A percentile compares a stretch with the other conserved stretches of the same genome.
Evolutionary conservation across 1,140 invertebrate genomes (phyloP).

Genomic region (Semibalanus balanoides): DNA sequence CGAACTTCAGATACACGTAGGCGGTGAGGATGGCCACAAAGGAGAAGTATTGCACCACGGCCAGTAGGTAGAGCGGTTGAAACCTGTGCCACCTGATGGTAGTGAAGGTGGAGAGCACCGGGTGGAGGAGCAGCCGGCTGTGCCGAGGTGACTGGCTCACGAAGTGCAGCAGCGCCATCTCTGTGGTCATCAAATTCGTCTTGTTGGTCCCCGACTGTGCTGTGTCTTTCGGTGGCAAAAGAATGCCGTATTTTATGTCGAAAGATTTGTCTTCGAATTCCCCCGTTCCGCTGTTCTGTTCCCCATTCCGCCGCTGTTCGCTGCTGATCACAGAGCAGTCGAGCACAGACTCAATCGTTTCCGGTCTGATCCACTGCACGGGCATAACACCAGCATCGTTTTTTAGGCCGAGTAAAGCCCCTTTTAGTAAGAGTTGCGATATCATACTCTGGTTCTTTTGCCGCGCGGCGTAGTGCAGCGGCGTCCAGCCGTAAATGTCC

Average conservation of each 20-base stretch:
- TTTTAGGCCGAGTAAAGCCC: slow-evolving; percentile 50
- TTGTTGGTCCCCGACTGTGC: slow-evolving; percentile 26
- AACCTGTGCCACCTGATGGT: slow-evolving; percentile 67
- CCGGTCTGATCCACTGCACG: slow-evolving; percentile 47
- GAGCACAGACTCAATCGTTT: slow-evolving; percentile 48
- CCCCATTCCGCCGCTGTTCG: slow-evolving; percentile 47
- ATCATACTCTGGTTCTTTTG: slow-evolving; percentile 35
- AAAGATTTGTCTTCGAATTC: too few relatives aligned
- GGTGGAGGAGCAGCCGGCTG: slow-evolving; percentile 48
- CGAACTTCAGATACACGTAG: slow-evolving; percentile 14
- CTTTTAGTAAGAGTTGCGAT: slow-evolving; percentile 43
- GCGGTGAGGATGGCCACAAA: slow-evolving; percentile 41
- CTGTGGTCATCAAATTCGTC: slow-evolving; percentile 23
- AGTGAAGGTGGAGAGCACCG: slow-evolving; percentile 58
- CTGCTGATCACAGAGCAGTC: slow-evolving; percentile 53
- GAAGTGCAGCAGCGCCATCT: slow-evolving; percentile 18
- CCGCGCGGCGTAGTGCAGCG: slow-evolving; percentile 60
- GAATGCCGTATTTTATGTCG: too few relatives aligned
- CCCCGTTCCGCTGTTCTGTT: too few relatives aligned
- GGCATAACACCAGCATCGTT: slow-evolving; percentile 50
- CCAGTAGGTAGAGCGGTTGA: slow-evolving; percentile 49
- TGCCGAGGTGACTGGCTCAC: slow-evolving; percentile 15
- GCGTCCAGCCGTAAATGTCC: slow-evolving; percentile 55
- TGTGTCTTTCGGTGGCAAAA: too few relatives aligned
- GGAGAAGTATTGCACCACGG: slow-evolving; percentile 51